Evolutionary conservation across 2,797 vertebrate species (phyloP).

Genomic region (Lagocephalus sceleratus): DNA sequence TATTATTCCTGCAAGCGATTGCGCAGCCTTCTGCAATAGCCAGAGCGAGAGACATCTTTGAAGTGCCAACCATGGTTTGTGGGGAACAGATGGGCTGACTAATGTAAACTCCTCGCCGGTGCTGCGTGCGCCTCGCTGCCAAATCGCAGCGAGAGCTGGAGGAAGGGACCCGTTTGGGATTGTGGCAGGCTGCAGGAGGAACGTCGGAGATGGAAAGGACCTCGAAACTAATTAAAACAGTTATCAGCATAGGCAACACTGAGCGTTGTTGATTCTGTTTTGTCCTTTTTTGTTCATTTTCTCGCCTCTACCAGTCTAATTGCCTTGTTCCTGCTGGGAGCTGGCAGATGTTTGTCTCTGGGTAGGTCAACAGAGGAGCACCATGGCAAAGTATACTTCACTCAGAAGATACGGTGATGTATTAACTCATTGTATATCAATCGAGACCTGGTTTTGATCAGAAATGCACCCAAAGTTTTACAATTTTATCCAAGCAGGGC

Average conservation of each 20-base stretch:
- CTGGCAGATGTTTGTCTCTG: not conserved
- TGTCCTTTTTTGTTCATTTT: slow-evolving; percentile 9
- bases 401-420: not conserved
- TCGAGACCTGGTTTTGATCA: slow-evolving; percentile 1
- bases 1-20: slow-evolving; percentile 35
- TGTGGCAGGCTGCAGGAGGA: slow-evolving; percentile 38
- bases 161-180: slow-evolving; percentile 52
- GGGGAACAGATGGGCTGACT: slow-evolving; percentile 68
- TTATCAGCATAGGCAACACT: slow-evolving; percentile 50
- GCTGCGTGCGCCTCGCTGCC: slow-evolving; percentile 41
- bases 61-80: slow-evolving; percentile 68
- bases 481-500: slow-evolving; percentile 9
- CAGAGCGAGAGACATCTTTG: slow-evolving; percentile 52
- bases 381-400: not conserved
- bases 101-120: slow-evolving; percentile 60
- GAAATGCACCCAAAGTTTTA: not conserved
- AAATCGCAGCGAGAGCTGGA: slow-evolving; percentile 54
- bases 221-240: slow-evolving; percentile 47
- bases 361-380: not conserved
- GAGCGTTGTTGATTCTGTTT: slow-evolving; percentile 36
- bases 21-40: slow-evolving; percentile 37
- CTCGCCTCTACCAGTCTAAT: slow-evolving; percentile 22
- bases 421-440: not conserved
- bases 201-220: slow-evolving; percentile 31
- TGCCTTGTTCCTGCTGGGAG: slow-evolving; percentile 8